phyloP scores from a whole-genome alignment of 1,140 invertebrate species.

The Vollenhovia emeryi region DNA sequence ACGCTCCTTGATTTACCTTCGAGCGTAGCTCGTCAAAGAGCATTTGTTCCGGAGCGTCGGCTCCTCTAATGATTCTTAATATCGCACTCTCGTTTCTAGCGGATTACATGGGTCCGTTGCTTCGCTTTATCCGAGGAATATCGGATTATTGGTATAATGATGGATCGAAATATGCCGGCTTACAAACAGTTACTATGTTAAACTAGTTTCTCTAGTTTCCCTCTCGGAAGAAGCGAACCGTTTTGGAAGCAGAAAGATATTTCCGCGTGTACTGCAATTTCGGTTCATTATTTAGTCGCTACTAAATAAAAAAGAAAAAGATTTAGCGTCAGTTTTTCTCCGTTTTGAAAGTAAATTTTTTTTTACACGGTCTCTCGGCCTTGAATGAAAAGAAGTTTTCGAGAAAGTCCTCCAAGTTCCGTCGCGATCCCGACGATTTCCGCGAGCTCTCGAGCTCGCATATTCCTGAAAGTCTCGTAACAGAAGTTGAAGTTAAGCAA shows the following conservation, averaged over 20 bases:
- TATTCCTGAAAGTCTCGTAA: conserved; percentile 17
- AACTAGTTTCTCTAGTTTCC: background rate
- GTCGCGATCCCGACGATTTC: conserved; percentile 15
- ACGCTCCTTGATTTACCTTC: conserved; percentile 58
- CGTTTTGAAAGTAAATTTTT: background rate
- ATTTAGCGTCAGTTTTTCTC: background rate
- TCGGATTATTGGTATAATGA: conserved; percentile 49
- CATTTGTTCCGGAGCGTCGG: conserved; percentile 49
- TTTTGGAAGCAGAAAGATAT: background rate
- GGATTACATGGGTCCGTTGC: conserved; percentile 22
- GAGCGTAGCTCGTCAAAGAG: conserved; percentile 45
- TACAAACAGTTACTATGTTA: background rate
- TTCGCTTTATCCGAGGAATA: conserved; percentile 41
- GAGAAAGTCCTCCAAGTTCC: background rate
- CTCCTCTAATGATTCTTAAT: conserved; percentile 54
- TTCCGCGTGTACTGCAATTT: background rate
- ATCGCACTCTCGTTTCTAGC: conserved; percentile 43
- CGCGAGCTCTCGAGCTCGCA: background rate
- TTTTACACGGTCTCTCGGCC: background rate
- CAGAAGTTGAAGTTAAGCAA: conserved; percentile 16
- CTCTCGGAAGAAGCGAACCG: background rate
- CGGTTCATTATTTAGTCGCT: background rate
- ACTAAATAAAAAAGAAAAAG: background rate
- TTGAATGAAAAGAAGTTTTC: background rate
- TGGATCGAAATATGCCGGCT: conserved; percentile 29